Percentiles rank a stretch among this genome's conserved stretches.
Evolutionary conservation across 2,113 vertebrate species (phyloP).

Genomic region (Heptranchias perlo): DNA sequence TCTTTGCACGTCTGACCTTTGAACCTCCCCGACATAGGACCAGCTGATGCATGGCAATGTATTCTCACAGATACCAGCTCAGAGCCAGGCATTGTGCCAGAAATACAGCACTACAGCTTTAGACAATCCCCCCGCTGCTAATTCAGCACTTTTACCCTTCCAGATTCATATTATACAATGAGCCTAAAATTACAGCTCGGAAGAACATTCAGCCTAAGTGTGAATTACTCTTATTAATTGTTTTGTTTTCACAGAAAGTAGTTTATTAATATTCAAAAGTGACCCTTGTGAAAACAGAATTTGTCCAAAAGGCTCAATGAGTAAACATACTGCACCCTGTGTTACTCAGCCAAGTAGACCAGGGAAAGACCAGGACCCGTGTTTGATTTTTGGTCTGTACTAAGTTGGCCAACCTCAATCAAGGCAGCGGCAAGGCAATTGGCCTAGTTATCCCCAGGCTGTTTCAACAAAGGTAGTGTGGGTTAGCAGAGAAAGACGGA

Average conservation of each 20-base stretch:
- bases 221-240: not conserved
- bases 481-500: not conserved
- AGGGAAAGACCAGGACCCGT: not conserved
- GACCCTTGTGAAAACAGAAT: not conserved
- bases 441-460: not conserved
- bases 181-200: not conserved
- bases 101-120: not conserved
- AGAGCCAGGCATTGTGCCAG: not conserved
- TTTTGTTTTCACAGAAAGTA: not conserved
- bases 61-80: not conserved
- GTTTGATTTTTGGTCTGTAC: not conserved
- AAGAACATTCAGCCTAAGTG: not conserved
- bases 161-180: no score
- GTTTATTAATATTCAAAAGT: constrained; percentile 3
- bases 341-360: not conserved
- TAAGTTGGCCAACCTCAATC: not conserved
- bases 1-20: not conserved
- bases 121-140: not conserved
- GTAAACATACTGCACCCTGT: not conserved
- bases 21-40: not conserved
- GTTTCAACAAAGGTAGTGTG: not conserved
- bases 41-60: not conserved
- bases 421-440: not conserved
- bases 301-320: not conserved
- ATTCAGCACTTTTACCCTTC: not conserved